These are phyloP conservation scores for Podilymbus podiceps DNA, from an alignment of 2,113 vertebrate genomes.

Conservation along the genomic window DNA sequence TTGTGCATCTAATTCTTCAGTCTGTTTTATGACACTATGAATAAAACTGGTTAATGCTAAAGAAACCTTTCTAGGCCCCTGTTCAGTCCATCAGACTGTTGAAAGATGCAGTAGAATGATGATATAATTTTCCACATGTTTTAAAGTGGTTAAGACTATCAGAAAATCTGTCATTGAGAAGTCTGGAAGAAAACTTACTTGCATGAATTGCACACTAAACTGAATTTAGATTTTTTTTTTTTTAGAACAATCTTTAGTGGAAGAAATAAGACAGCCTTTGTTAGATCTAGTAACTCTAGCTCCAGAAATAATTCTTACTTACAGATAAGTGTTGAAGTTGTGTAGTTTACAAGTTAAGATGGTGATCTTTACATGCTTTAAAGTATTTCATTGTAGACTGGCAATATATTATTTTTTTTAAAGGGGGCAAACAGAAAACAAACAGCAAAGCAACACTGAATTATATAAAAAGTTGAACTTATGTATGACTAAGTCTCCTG, in stretches of 20 bases:
- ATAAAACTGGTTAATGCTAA: neutral
- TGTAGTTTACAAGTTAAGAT: neutral
- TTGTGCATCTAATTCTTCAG: neutral
- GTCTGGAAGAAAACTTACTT: neutral
- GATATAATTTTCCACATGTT: neutral
- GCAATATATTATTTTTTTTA: neutral
- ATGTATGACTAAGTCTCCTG: fast-evolving
- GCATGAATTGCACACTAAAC: neutral
- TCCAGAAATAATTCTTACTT: neutral
- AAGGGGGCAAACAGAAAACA: neutral
- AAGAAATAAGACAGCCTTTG: neutral
- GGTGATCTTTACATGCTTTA: neutral
- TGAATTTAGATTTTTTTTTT: neutral
- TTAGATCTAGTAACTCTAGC: neutral
- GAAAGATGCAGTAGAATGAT: neutral
- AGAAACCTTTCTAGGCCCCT: neutral
- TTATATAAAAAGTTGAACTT: neutral
- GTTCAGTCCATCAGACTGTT: neutral
- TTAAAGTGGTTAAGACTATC: neutral
- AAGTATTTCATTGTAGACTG: neutral
- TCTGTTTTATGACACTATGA: neutral
- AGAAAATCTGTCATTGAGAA: neutral
- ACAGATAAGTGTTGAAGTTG: neutral
- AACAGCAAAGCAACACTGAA: neutral
- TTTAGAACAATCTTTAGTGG: neutral